phyloP scores from a whole-genome alignment of 2,888 invertebrate genomes.

The Cheilosia pagana region DNA sequence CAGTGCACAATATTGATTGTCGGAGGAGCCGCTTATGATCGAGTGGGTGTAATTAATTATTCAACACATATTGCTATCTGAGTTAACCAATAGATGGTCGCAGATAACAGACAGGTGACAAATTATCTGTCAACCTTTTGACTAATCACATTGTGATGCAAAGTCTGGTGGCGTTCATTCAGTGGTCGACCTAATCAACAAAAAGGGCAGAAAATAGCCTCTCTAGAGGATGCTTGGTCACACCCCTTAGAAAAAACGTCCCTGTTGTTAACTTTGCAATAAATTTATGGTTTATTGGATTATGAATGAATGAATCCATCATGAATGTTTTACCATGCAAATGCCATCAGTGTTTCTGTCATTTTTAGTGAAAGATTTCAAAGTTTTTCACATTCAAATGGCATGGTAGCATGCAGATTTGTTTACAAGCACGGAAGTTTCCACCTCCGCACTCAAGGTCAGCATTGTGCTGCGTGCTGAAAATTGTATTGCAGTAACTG shows the following conservation, averaged over 20 bases:
- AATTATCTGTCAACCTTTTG: constrained; percentile 7
- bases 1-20: not conserved
- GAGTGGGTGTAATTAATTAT: constrained; percentile 25
- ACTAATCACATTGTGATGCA: not conserved
- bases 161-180: not conserved
- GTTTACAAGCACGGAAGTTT: not conserved
- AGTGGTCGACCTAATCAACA: not conserved
- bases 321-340: not conserved
- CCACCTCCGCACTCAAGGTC: constrained; percentile 6
- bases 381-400: not conserved
- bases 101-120: constrained; percentile 17
- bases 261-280: not conserved
- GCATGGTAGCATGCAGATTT: constrained; percentile 16
- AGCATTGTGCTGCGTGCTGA: constrained; percentile 22
- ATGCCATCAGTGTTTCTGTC: not conserved
- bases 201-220: not conserved
- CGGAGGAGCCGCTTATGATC: not conserved
- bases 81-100: constrained; percentile 4
- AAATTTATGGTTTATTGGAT: not conserved
- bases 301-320: not conserved
- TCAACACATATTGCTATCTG: constrained; percentile 6
- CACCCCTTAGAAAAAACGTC: no score
- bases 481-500: constrained; percentile 2
- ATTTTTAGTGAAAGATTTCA: not conserved
- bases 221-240: no score